phyloP scores from a whole-genome alignment of 2,113 vertebrate genomes.

The Notiomystis cincta region DNA sequence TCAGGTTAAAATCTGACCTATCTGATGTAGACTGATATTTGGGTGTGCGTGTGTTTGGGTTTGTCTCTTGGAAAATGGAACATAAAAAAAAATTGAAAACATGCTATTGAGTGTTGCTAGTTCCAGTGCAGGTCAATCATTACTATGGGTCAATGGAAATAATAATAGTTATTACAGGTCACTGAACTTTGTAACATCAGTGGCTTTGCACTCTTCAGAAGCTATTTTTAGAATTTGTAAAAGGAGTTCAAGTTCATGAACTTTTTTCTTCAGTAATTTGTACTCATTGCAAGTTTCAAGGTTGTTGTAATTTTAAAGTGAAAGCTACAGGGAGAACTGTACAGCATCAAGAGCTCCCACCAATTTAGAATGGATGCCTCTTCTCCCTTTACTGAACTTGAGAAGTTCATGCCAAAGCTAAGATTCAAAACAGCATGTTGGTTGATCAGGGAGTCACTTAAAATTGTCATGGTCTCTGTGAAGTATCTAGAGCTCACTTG shows the following conservation, averaged over 20 bases:
- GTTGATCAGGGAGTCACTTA: neutral
- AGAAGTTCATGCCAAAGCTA: neutral
- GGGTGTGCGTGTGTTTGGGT: no score
- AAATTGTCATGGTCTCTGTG: neutral
- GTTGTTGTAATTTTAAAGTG: neutral
- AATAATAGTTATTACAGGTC: conserved; percentile 15
- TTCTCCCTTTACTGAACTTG: neutral
- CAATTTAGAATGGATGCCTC: neutral
- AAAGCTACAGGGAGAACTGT: neutral
- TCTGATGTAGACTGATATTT: neutral
- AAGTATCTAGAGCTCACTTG: neutral
- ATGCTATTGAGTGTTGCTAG: neutral
- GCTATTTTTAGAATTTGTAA: neutral
- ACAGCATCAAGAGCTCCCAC: neutral
- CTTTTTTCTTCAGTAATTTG: neutral
- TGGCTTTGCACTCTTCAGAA: neutral
- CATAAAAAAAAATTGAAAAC: neutral
- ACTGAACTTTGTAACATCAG: neutral
- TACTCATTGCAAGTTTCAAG: neutral
- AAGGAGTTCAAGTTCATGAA: neutral
- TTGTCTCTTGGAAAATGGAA: neutral
- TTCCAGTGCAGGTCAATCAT: neutral
- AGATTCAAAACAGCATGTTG: neutral
- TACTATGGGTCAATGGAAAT: conserved; percentile 3
- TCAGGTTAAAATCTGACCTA: neutral